Evolutionary conservation across 2,888 invertebrate species (phyloP).

Genomic region (Lasioglossum calceatum): DNA sequence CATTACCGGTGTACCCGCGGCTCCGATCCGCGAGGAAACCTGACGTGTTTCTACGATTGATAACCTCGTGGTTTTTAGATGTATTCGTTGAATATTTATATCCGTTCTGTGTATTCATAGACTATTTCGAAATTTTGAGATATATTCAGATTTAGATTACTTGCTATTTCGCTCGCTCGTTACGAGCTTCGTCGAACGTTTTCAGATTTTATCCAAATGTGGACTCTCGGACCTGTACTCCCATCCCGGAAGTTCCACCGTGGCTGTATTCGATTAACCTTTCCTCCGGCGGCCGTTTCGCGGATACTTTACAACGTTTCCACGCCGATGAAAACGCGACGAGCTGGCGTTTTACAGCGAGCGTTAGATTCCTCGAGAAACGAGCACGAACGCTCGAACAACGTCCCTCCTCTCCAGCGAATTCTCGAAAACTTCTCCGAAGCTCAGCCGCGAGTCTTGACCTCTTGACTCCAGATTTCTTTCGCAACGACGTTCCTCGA

Average conservation of each 20-base stretch:
- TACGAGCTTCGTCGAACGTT: not conserved
- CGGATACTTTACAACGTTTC: constrained; percentile 14
- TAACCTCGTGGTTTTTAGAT: not conserved
- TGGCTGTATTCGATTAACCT: constrained; percentile 11
- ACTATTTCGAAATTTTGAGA: not conserved
- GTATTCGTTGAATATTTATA: not conserved
- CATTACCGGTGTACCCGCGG: constrained; percentile 22
- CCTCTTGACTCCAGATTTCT: not conserved
- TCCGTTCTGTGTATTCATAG: too few species aligned
- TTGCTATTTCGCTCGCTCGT: not conserved
- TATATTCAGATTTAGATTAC: not conserved
- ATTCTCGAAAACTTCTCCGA: not conserved
- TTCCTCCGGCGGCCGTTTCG: constrained; percentile 6
- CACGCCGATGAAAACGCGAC: not conserved
- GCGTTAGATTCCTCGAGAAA: constrained; percentile 3
- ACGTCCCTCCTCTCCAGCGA: not conserved
- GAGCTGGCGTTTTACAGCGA: not conserved
- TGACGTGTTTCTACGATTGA: not conserved
- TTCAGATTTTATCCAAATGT: not conserved
- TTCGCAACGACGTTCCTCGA: not conserved
- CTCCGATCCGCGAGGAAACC: not conserved
- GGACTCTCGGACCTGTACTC: not conserved
- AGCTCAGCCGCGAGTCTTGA: not conserved
- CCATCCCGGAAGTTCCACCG: constrained; percentile 12
- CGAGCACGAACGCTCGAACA: not conserved